Conservation (phyloP, 2,888 invertebrate species). For the Eurytoma californica region DNA sequence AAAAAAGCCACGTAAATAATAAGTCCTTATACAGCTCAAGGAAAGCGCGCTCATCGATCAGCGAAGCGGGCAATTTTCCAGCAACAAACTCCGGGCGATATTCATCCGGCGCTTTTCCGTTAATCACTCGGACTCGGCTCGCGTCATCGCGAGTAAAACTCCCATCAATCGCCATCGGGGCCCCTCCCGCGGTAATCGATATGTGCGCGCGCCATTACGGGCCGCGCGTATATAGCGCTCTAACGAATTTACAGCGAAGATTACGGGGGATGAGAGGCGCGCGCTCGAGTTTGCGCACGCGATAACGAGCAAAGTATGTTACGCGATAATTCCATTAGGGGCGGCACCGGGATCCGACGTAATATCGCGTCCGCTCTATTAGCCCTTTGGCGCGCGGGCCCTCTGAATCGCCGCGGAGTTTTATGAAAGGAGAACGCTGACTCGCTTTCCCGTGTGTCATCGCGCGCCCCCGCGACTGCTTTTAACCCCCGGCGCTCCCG, state of each 20-base stretch:
- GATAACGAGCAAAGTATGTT: conserved; percentile 58
- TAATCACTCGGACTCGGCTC: conserved; percentile 22
- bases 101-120: not conserved
- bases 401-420: too few species aligned
- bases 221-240: conserved; percentile 7
- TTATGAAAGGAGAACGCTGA: too few species aligned
- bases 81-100: not conserved
- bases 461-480: too few species aligned
- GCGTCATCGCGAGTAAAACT: not conserved
- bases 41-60: too few species aligned
- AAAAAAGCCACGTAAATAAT: too few species aligned
- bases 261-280: conserved; percentile 40
- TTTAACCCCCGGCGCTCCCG: too few species aligned
- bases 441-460: too few species aligned
- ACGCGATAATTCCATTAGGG: conserved; percentile 59
- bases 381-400: conserved; percentile 36
- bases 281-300: not conserved
- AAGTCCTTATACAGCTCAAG: too few species aligned
- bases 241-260: conserved; percentile 58
- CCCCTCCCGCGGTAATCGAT: conserved; percentile 27
- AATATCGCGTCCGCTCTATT: conserved; percentile 58
- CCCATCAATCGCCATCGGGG: conserved; percentile 36
- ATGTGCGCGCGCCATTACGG: conserved; percentile 30
- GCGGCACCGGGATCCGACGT: conserved; percentile 44
- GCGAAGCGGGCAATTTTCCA: too few species aligned